Conservation (phyloP, 2,113 vertebrate genomes). For the Salvelinus fontinalis region DNA sequence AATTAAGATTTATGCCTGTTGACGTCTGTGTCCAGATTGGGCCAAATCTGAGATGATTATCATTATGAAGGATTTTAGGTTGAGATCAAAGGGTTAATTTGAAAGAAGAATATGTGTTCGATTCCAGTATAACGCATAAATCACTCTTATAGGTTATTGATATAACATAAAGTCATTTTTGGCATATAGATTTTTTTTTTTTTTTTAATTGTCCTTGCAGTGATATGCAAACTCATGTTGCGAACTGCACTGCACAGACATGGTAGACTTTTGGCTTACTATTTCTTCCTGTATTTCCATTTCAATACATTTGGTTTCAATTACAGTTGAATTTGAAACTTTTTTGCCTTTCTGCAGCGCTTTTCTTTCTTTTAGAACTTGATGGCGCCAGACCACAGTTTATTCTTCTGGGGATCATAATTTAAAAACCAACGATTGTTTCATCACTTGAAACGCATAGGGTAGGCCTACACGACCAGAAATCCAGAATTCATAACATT, state of each 20-base stretch:
- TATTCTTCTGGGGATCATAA: constrained; percentile 11
- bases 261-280: neutral
- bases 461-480: neutral
- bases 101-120: too few species aligned
- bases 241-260: neutral
- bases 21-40: too few species aligned
- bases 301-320: constrained; percentile 30
- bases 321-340: constrained; percentile 13
- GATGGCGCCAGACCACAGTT: constrained; percentile 61
- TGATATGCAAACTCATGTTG: neutral
- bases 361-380: constrained; percentile 19
- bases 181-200: neutral
- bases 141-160: too few species aligned
- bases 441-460: neutral
- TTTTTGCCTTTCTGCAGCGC: constrained; percentile 2
- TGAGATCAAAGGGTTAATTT: too few species aligned
- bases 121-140: too few species aligned
- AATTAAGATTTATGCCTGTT: neutral
- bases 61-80: neutral
- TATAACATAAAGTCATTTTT: neutral
- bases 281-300: too few species aligned
- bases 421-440: neutral
- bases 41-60: neutral
- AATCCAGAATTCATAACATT: too few species aligned
- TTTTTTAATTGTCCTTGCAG: neutral